Conservation (phyloP, 2,888 invertebrate genomes). For the Rapana venosa region DNA sequence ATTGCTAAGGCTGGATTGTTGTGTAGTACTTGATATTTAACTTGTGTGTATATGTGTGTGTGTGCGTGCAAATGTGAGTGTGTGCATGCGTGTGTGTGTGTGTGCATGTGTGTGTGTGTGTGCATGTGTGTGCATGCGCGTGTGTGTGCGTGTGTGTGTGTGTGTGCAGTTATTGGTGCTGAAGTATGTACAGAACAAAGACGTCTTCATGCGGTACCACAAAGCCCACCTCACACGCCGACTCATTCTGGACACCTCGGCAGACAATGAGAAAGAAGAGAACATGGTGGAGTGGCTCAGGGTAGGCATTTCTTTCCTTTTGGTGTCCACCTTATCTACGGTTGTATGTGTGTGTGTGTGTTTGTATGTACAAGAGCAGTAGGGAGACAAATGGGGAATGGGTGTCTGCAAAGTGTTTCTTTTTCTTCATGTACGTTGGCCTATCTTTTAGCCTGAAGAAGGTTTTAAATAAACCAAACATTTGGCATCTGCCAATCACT, state of each 20-base stretch:
- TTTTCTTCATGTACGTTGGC: too few relatives aligned
- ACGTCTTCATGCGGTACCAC: constrained; percentile 99
- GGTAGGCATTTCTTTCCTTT: constrained; percentile 72
- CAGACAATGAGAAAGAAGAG: constrained; percentile 99
- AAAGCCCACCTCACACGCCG: constrained; percentile 97
- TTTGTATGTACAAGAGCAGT: neutral
- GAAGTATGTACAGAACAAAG: constrained; percentile 99
- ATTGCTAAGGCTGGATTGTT: too few relatives aligned
- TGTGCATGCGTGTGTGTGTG: too few relatives aligned
- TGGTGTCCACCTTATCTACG: neutral
- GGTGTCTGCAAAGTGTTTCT: too few relatives aligned
- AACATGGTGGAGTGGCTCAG: constrained; percentile 97
- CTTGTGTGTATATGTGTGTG: too few relatives aligned
- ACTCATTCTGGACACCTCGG: constrained; percentile 97
- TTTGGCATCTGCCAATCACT: too few relatives aligned
- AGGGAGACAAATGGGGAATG: too few relatives aligned
- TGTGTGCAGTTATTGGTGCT: constrained; percentile 87
- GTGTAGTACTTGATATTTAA: too few relatives aligned
- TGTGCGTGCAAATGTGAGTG: too few relatives aligned
- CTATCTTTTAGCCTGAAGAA: too few relatives aligned
- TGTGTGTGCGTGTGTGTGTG: constrained; percentile 30
- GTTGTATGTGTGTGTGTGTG: neutral
- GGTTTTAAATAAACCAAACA: too few relatives aligned
- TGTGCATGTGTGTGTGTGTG: too few relatives aligned
- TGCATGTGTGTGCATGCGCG: neutral